Base-by-base conservation (phyloP, 1,140 invertebrate genomes). In the Dendrolimus punctatus region DNA sequence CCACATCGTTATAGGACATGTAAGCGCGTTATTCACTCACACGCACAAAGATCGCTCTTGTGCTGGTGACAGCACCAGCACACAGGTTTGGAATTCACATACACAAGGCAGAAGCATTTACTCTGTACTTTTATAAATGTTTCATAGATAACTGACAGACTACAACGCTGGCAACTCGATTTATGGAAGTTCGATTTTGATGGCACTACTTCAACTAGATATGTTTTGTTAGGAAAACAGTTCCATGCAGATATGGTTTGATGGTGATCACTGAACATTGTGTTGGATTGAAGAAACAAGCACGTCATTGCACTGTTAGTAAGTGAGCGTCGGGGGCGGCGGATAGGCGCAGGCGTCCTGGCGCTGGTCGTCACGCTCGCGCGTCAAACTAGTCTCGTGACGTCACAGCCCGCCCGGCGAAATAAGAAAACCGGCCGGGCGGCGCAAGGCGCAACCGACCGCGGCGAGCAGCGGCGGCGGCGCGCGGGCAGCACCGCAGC, bases 401-500 rank as follows among this genome's bases (percentile, higher is more conserved):
- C 82, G 82, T 85, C 82, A 85, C 75, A 60, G 73, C 71, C 76
- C 64, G 80, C 70, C 81, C 76, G 81, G 80, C 78, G 62, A 82
- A 80, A 80, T 78, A 72, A 82, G 73, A 81, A 85, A 85, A 83
- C 82, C 82, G 82, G 82, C 80, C 76, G 68, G 67, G 73, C 80
- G 69, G 76, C 73, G 60, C 65, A 58, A 58, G 69, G 76, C 73
- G 60, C 65, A 58, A 58, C 60, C 64, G 64, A 62, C 59, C 59
- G 72, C 70, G 74, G 70, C 70, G 73, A 67, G 71, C 65, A 66
- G 68, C 70, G 66, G 73, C 60, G 64, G 55, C 48, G 60, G 60
- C 54, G 55, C 61, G 23, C 23, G 23, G 23, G 23, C 23, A 23
- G 23, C 23, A 23, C 23, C 23, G 3, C 23, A 23, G 23, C 68